These are phyloP conservation scores for Hormaphis cornu DNA, from an alignment of 1,140 invertebrate genomes.

Conservation along the genomic window DNA sequence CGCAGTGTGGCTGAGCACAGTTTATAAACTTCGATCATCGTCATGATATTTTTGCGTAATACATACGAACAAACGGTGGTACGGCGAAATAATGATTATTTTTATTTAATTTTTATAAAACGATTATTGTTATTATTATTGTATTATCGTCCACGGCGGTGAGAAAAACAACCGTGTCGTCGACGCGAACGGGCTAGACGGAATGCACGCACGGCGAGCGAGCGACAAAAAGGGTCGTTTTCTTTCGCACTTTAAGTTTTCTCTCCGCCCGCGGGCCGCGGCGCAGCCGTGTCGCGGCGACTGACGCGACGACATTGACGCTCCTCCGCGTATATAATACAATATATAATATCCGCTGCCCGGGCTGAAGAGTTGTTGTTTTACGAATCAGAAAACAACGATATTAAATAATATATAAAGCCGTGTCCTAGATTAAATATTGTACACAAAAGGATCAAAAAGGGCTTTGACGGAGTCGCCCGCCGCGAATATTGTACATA, in stretches of 20 bases:
- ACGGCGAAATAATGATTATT: slow-evolving; percentile 1
- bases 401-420: slow-evolving; percentile 33
- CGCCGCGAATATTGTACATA: not conserved
- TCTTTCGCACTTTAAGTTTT: slow-evolving; percentile 31
- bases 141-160: not conserved
- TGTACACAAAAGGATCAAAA: slow-evolving; percentile 32
- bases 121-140: no score
- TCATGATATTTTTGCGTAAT: not conserved
- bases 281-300: slow-evolving; percentile 8
- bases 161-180: slow-evolving; percentile 4
- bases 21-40: slow-evolving; percentile 10
- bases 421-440: slow-evolving; percentile 33
- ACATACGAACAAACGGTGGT: not conserved
- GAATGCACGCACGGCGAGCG: slow-evolving; percentile 24
- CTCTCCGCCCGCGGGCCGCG: not conserved
- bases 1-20: not conserved
- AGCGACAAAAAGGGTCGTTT: slow-evolving; percentile 9
- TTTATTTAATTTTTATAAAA: no score
- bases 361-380: slow-evolving; percentile 32
- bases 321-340: slow-evolving; percentile 6
- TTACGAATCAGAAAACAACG: slow-evolving; percentile 31
- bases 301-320: slow-evolving; percentile 30
- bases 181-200: slow-evolving; percentile 18
- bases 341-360: no score
- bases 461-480: slow-evolving; percentile 17